These are phyloP conservation scores for Struthio camelus DNA, from an alignment of 2,113 vertebrate species.

Conservation along the genomic window DNA sequence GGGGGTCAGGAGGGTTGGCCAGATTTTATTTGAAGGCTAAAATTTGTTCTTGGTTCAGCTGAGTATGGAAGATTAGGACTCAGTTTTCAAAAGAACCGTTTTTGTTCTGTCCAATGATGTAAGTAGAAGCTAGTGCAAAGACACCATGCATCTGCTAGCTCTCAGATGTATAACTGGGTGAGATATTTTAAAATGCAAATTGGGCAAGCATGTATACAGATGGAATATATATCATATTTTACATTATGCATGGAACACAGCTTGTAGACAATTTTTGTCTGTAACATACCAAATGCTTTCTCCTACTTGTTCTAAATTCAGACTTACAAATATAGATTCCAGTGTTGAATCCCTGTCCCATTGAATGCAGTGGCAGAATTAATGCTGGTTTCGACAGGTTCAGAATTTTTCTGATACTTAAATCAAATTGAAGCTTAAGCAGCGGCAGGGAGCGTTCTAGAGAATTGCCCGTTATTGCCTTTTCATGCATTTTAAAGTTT, in stretches of 20 bases:
- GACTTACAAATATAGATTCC: slow-evolving; percentile 24
- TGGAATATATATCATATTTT: neutral
- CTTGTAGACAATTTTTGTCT: slow-evolving; percentile 33
- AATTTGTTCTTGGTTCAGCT: neutral
- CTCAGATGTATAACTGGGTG: neutral
- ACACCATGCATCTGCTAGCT: neutral
- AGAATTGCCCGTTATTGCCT: neutral
- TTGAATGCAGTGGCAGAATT: slow-evolving; percentile 1
- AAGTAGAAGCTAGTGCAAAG: neutral
- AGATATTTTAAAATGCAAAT: neutral
- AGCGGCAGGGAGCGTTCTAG: neutral
- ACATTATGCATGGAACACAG: neutral
- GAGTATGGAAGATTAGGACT: neutral
- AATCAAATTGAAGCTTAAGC: neutral
- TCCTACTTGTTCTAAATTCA: slow-evolving; percentile 62
- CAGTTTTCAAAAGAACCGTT: neutral
- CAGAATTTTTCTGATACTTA: neutral
- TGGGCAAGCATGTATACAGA: neutral
- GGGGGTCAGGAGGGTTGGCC: neutral
- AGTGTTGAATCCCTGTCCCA: neutral
- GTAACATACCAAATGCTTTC: slow-evolving; percentile 36
- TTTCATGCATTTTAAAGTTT: neutral
- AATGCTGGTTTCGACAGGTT: neutral
- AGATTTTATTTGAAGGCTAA: neutral
- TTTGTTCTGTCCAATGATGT: neutral